Evolutionary conservation across 35 echinoderm and acorn worm genomes (phyloP), one percentile per base, ranked within the genome.

Genomic region (Stichopus chloronotus): DNA sequence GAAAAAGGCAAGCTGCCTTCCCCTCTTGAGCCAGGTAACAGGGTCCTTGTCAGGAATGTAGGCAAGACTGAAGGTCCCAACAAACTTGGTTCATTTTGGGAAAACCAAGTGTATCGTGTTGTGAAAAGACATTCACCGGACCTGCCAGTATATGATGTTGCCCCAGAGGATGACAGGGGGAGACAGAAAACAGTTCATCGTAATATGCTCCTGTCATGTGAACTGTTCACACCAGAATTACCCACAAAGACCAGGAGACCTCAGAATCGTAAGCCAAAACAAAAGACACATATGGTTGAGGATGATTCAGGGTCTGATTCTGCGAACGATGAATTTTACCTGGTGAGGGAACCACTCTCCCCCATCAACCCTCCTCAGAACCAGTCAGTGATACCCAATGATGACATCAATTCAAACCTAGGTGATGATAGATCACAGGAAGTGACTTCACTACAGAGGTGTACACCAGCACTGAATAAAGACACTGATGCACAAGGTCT

Each of bases 181-280:
- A 81, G 57, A 60, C 52, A 8, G 8, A 57, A 25, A 16, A 79
- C 59, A 9, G 76, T 95, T 3, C 94, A 92, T 92, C 58, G 94
- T 6, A 95, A 95, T 69, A 74, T 92, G 89, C 78, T 94, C 25
- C 83, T 95, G 9, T 72, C 94, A 5, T 95, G 94, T 59, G 84
- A 87, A 12, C 11, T 58, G 20, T 87, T 87, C 16, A 59, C 54
- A 24, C 84, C 84, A 19, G 43, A 84, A 57, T 20, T 43, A 57
- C 23, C 78, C 19, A 11, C 23, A 25, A 52, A n/a, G 25, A 25
- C 9, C 43, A 81, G 25, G 25, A 14, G 10, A 25, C 14, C 11
- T 14, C 19, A 14, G 23, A 25, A 81, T 25, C 11, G 78, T 14
- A 25, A 11, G 12, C 14, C 9, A 52, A 81, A 25, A 52, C 11